Base-by-base conservation (phyloP, 2,888 invertebrate genomes). In the Pogonocherus hispidulus region DNA sequence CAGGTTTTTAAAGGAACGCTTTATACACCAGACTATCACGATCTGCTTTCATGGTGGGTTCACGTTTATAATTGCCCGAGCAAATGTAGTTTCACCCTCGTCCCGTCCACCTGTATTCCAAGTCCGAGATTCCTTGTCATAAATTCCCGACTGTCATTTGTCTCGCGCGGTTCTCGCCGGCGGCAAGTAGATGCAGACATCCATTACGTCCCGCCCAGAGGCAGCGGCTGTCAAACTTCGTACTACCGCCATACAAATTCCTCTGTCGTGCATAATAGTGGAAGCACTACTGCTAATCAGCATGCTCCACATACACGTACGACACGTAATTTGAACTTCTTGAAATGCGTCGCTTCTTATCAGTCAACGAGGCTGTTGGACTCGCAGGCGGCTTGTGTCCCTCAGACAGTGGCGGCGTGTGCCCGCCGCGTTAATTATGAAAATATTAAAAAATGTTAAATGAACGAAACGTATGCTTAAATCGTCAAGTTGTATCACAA, bases 291-390 rank as follows among this genome's bases (percentile, higher is more conserved):
- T 11, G 2, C 32, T 32, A 51, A 51, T 51, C 49, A 14, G 6
- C 20, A 51, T 22, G 23, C 41, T 51, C 35, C 51, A 37, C 49
- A 51, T 32, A 23, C 49, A 51, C 49, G n/a, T 65, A 70, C 68
- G 68, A 63, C 64, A 70, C 62, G 66, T 70, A 72, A 72, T 72
- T 72, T 63, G 52, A 68, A 63, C 63, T 60, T 57, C n/a, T 67
- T 66, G 67, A 63, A 63, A 65, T 54, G 57, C 54, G 51, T 63
- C 66, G 54, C 66, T 70, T 68, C 70, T n/a, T n/a, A n/a, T n/a
- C n/a, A n/a, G 66, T 72, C 68, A 68, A 70, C 70, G 54, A 66
- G 63, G 56, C 57, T 57, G 62, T 49, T 59, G 66, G 64, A 69
- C 54, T 32, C 46, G 32, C 32, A n/a, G 32, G 11, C 32, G 32